phyloP scores from a whole-genome alignment of 2,113 vertebrate species.

The Chamaea fasciata region DNA sequence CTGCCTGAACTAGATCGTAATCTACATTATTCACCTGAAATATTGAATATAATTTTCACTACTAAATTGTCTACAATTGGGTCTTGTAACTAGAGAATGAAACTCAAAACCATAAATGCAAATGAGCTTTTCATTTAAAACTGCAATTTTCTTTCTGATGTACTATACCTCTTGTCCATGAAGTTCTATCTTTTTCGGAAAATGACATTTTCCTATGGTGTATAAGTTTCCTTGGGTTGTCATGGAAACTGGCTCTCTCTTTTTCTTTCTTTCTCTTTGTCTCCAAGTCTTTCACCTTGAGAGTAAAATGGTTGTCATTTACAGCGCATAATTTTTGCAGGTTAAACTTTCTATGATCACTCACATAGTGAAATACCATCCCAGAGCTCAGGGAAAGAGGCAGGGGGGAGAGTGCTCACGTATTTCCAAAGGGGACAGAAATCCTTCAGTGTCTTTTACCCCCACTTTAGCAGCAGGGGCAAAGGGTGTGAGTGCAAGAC shows the following conservation, averaged over 20 bases:
- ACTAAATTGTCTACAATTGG: slow-evolving; percentile 11
- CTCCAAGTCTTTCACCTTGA: slow-evolving; percentile 52
- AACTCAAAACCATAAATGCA: slow-evolving; percentile 17
- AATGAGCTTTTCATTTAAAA: slow-evolving; percentile 43
- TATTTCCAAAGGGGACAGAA: neutral
- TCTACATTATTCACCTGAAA: slow-evolving; percentile 20
- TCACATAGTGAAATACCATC: neutral
- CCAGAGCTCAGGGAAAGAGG: neutral
- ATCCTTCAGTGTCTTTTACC: neutral
- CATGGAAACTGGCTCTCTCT: slow-evolving; percentile 52
- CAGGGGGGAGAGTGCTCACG: neutral
- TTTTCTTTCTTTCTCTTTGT: neutral
- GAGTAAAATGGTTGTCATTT: slow-evolving; percentile 55
- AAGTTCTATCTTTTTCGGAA: slow-evolving; percentile 38
- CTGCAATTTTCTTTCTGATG: slow-evolving; percentile 25
- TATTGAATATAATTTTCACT: slow-evolving; percentile 9
- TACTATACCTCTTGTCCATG: slow-evolving; percentile 19
- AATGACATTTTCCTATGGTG: slow-evolving; percentile 21
- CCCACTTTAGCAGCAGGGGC: neutral
- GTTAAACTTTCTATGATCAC: slow-evolving; percentile 40
- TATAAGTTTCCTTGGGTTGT: slow-evolving; percentile 35
- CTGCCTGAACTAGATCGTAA: neutral
- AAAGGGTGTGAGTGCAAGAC: neutral
- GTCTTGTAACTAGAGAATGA: slow-evolving; percentile 8
- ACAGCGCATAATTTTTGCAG: neutral